Evolutionary conservation across 2,888 invertebrate species (phyloP), one percentile per base, ranked within the genome.

Genomic region (Lasioglossum pauxillum): DNA sequence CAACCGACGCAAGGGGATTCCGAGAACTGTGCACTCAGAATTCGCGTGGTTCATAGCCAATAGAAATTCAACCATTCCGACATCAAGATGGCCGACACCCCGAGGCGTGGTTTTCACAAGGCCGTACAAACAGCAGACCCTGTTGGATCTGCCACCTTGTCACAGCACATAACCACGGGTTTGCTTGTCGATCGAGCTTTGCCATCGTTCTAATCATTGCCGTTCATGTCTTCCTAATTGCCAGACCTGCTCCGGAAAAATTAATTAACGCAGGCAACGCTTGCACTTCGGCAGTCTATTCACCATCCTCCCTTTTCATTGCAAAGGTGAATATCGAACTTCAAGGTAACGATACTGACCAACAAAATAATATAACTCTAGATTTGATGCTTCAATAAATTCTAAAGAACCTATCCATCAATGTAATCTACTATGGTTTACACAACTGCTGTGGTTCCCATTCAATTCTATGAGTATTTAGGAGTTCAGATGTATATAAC

Each of bases 51-150:
- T 85, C 78, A 84, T 80, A 78, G 49, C 90, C 87, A 88, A 90
- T 88, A 75, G 83, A 85, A 88, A 86, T 90, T 82, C 87, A 79
- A 67, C 76, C 76, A 74, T 84, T 88, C 78, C 31, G 72, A 76
- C 81, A 76, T 82, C 88, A 89, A 90, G 72, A 90, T 88, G 91
- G 90, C 90, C 82, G 90, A 82, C 78, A 80, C 78, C 69, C 81
- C 85, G 83, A 91, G 91, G 90, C 92, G 90, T 91, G 90, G 92
- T 92, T 90, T 88, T 86, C 86, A 64, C 82, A 85, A 86, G 73
- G 64, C 49, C 31, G 60, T 76, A 31, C 19, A 74, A 44, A n/a
- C n/a, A n/a, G 41, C 7, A 73, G 31, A 49, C 23, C 3, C 16
- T 19, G 46, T 23, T 74, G 46, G 23, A 82, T 38, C 67, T 81